phyloP scores from a whole-genome alignment of 2,888 invertebrate species.

The Camponotus fellah region DNA sequence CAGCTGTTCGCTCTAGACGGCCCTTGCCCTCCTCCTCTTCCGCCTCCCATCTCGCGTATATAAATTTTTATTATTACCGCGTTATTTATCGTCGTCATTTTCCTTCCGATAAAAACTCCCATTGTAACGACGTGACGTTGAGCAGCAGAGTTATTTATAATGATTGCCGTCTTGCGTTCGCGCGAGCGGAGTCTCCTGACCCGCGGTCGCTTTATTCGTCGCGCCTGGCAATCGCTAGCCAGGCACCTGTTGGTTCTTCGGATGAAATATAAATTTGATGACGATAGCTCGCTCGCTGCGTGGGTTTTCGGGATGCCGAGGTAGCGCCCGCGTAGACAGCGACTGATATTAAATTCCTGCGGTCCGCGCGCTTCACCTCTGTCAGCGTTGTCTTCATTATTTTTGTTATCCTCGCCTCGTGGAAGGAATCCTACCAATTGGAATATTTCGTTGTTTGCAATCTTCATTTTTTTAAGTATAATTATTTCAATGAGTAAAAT shows the following conservation, averaged over 20 bases:
- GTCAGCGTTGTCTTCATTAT: slow-evolving; percentile 55
- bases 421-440: slow-evolving; percentile 1
- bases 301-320: slow-evolving; percentile 50
- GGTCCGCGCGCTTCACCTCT: slow-evolving; percentile 51
- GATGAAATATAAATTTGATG: slow-evolving; percentile 79
- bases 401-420: slow-evolving; percentile 54
- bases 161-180: slow-evolving; percentile 71
- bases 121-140: slow-evolving; percentile 73
- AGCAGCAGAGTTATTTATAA: slow-evolving; percentile 77
- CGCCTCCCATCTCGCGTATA: slow-evolving; percentile 19
- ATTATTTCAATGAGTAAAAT: not conserved
- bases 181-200: slow-evolving; percentile 39
- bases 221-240: slow-evolving; percentile 26
- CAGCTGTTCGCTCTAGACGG: slow-evolving; percentile 18
- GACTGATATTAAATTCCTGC: slow-evolving; percentile 71
- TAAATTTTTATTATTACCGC: slow-evolving; percentile 71
- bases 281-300: slow-evolving; percentile 56
- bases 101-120: slow-evolving; percentile 75
- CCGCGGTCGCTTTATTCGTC: slow-evolving; percentile 20
- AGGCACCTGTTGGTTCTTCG: slow-evolving; percentile 76
- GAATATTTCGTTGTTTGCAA: too few relatives aligned
- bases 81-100: slow-evolving; percentile 79
- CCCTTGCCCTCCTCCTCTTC: not conserved
- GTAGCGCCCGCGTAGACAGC: slow-evolving; percentile 21
- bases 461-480: not conserved